Evolutionary conservation across 2,888 invertebrate species (phyloP).

Genomic region (Drosophila austrosaltans): DNA sequence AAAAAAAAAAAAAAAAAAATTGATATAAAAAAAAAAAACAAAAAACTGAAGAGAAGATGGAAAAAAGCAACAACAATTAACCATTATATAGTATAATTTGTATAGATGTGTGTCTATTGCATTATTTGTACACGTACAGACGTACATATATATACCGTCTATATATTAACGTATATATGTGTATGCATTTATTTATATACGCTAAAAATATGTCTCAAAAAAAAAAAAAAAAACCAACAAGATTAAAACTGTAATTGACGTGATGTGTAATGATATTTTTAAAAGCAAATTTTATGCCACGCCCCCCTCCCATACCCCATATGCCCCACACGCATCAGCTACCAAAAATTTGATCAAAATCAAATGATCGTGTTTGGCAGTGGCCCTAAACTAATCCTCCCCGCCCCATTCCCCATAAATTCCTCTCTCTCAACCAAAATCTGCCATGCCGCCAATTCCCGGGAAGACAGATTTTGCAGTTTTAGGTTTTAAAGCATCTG

Average conservation of each 20-base stretch:
- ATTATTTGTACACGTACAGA: conserved; percentile 78
- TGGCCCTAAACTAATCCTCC: not conserved
- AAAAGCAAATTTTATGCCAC: conserved; percentile 79
- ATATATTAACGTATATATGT: conserved; percentile 61
- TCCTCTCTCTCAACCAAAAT: conserved; percentile 10
- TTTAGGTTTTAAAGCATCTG: not conserved
- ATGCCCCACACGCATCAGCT: conserved; percentile 30
- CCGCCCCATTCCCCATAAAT: not conserved
- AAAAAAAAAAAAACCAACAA: conserved; percentile 49
- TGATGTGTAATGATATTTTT: conserved; percentile 83
- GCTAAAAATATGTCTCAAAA: conserved; percentile 54
- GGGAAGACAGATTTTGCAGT: not conserved
- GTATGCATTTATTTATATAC: conserved; percentile 76
- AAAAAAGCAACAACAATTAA: conserved; percentile 52
- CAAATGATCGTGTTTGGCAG: not conserved
- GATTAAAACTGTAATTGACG: conserved; percentile 79
- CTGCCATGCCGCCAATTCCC: not conserved
- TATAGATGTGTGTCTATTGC: conserved; percentile 83
- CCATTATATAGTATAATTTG: conserved; percentile 81
- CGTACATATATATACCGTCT: conserved; percentile 60
- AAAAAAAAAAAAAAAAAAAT: conserved; percentile 42
- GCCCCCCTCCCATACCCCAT: conserved; percentile 30
- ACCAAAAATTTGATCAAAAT: conserved; percentile 13
- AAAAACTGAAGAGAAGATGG: not conserved
- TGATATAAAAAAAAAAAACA: conserved; percentile 35